phyloP scores from a whole-genome alignment of 2,113 vertebrate species.

The Pantherophis guttatus region DNA sequence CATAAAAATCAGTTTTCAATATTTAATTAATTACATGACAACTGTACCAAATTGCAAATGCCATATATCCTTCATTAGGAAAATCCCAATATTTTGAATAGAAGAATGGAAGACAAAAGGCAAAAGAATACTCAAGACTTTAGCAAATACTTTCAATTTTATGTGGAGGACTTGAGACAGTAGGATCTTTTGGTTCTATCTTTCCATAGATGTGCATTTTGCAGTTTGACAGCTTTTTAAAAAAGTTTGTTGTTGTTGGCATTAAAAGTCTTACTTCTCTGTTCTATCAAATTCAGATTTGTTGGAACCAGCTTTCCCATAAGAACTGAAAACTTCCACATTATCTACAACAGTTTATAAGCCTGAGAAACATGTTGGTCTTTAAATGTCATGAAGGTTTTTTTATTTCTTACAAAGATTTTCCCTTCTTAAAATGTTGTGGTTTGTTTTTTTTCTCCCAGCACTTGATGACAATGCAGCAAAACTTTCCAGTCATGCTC shows the following conservation, averaged over 20 bases:
- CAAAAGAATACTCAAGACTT: neutral
- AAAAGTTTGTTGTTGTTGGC: neutral
- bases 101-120: neutral
- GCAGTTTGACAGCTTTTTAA: neutral
- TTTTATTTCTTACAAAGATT: neutral
- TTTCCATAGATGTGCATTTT: neutral
- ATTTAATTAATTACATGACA: neutral
- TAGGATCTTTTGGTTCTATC: neutral
- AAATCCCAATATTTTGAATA: neutral
- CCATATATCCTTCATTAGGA: neutral
- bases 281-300: neutral
- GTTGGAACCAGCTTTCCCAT: neutral
- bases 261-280: neutral
- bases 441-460: slow-evolving; percentile 17
- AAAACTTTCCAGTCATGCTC: slow-evolving; percentile 82
- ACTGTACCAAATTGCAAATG: neutral
- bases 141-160: neutral
- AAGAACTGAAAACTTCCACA: neutral
- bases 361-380: neutral
- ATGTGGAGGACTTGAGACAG: neutral
- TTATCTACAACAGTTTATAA: neutral
- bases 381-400: neutral
- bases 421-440: neutral
- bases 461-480: slow-evolving; percentile 61
- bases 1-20: neutral